Evolutionary conservation across 2,888 invertebrate genomes (phyloP).

Genomic region (Xestia sexstrigata): DNA sequence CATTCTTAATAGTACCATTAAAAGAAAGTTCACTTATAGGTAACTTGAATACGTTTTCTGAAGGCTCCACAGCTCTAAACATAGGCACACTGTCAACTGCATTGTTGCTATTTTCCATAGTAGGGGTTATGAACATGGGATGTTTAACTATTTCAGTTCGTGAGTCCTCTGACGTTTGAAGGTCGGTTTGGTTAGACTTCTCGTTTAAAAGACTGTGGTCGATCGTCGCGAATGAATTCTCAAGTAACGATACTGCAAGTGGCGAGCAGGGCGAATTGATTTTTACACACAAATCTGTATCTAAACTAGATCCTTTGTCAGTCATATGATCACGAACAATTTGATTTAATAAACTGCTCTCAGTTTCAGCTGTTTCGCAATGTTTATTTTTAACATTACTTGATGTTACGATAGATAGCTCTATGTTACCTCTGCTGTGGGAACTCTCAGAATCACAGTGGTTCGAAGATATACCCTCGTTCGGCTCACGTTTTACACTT

Average conservation of each 20-base stretch:
- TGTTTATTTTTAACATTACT: slow-evolving; percentile 78
- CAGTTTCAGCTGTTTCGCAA: slow-evolving; percentile 72
- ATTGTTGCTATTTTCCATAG: slow-evolving; percentile 90
- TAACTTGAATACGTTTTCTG: slow-evolving; percentile 85
- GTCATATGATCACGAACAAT: slow-evolving; percentile 70
- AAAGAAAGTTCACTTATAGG: slow-evolving; percentile 87
- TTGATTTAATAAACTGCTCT: slow-evolving; percentile 73
- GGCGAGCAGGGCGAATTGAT: slow-evolving; percentile 79
- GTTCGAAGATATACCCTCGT: slow-evolving; percentile 71
- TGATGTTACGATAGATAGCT: slow-evolving; percentile 77
- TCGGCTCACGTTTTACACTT: slow-evolving; percentile 67
- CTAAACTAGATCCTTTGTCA: slow-evolving; percentile 76
- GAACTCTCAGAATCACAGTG: slow-evolving; percentile 78
- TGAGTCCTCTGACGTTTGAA: slow-evolving; percentile 83
- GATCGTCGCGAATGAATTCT: slow-evolving; percentile 79
- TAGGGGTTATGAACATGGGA: slow-evolving; percentile 86
- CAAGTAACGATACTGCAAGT: slow-evolving; percentile 75
- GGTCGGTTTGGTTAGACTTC: slow-evolving; percentile 80
- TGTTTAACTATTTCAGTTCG: slow-evolving; percentile 79
- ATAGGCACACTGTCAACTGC: slow-evolving; percentile 87
- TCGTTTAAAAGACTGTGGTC: slow-evolving; percentile 81
- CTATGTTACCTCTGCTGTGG: slow-evolving; percentile 82
- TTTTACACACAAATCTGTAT: slow-evolving; percentile 77
- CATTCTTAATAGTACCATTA: slow-evolving; percentile 88
- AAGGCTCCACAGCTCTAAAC: slow-evolving; percentile 81